Evolutionary conservation across 2,113 vertebrate genomes (phyloP).

Genomic region (Psilopsiagon aymara): DNA sequence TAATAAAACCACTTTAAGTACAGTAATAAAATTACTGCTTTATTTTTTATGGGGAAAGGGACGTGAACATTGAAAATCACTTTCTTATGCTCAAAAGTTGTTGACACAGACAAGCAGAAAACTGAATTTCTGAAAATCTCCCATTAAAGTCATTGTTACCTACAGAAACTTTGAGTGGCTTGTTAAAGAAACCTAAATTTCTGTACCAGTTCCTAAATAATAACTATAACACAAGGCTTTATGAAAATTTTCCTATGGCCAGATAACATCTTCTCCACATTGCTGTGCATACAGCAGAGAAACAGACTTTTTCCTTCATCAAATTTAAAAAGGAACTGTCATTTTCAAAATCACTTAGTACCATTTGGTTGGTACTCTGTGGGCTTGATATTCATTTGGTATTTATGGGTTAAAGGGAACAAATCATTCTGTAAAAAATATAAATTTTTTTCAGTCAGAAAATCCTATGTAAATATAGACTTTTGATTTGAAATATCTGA

Average conservation of each 20-base stretch:
- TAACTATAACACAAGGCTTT: not conserved
- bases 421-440: not conserved
- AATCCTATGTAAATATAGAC: not conserved
- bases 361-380: not conserved
- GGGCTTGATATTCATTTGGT: not conserved
- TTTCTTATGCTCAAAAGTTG: not conserved
- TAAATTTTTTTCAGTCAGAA: not conserved
- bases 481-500: not conserved
- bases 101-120: not conserved
- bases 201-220: not conserved
- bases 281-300: not conserved
- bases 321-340: not conserved
- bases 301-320: not conserved
- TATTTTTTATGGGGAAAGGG: not conserved
- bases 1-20: not conserved
- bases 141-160: not conserved
- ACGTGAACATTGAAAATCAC: not conserved
- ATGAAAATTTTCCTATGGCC: not conserved
- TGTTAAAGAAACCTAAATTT: not conserved
- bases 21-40: not conserved
- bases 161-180: not conserved
- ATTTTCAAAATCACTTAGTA: not conserved
- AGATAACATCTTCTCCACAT: not conserved
- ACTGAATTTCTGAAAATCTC: not conserved
- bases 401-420: not conserved